These are phyloP conservation scores for Ctenomys sociabilis DNA, from an alignment of 2,113 vertebrate species.

Conservation along the genomic window DNA sequence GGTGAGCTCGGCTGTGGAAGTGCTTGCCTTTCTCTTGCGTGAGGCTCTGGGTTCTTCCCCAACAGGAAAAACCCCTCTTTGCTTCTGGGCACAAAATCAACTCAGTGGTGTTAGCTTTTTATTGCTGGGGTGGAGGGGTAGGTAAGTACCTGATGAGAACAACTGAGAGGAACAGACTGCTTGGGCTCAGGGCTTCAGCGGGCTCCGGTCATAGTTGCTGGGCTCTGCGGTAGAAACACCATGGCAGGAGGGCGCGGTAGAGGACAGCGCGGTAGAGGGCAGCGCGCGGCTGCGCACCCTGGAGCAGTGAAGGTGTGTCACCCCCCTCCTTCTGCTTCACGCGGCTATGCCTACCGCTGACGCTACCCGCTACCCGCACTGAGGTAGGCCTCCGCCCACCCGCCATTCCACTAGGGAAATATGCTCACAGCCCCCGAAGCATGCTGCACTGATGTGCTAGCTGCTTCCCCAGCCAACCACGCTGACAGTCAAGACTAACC, in stretches of 20 bases:
- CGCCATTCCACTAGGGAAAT: background rate
- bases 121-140: background rate
- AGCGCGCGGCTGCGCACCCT: background rate
- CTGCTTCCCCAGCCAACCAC: background rate
- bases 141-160: background rate
- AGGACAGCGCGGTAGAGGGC: background rate
- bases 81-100: slow-evolving; percentile 12
- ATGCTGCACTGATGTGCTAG: background rate
- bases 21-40: too few species aligned
- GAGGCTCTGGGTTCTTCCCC: background rate
- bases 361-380: background rate
- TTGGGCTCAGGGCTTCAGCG: background rate
- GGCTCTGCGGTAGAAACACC: background rate
- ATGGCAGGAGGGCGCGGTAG: too few species aligned
- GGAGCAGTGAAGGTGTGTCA: background rate
- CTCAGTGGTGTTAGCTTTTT: background rate
- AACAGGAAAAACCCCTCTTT: background rate
- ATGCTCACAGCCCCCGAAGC: background rate
- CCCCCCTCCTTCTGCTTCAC: background rate
- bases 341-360: too few species aligned
- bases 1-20: background rate
- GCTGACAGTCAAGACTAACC: background rate
- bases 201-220: background rate
- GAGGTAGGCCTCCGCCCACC: background rate
- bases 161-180: background rate